Conservation (phyloP, 2,113 vertebrate genomes). For the Tupaia tana region DNA sequence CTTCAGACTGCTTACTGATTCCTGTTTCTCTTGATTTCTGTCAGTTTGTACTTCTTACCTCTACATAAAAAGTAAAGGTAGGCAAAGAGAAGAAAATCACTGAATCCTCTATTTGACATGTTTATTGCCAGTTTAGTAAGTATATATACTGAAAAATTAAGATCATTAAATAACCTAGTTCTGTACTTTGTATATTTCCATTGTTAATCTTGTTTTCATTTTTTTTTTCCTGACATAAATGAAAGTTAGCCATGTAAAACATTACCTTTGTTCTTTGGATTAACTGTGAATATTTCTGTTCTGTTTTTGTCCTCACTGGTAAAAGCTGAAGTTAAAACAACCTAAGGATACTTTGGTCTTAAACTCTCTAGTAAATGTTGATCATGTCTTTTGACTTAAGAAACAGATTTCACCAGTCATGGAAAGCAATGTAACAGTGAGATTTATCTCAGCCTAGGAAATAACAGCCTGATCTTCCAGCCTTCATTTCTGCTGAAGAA, state of each 20-base stretch:
- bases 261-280: background rate
- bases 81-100: conserved; percentile 2
- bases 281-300: background rate
- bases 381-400: background rate
- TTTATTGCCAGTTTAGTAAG: conserved; percentile 25
- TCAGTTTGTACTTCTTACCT: conserved; percentile 4
- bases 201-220: conserved; percentile 1
- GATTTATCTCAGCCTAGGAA: background rate
- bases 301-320: conserved; percentile 1
- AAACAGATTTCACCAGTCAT: background rate
- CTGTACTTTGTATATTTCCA: background rate
- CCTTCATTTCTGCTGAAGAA: background rate
- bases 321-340: conserved; percentile 22
- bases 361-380: background rate
- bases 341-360: background rate
- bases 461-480: background rate
- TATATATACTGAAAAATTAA: conserved; percentile 41
- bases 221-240: background rate
- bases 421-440: background rate
- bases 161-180: background rate
- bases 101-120: background rate
- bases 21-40: conserved; percentile 5
- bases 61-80: background rate
- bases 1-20: background rate
- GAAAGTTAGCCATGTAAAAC: background rate